phyloP scores from a whole-genome alignment of 1,140 invertebrate species.

The Bombus impatiens region DNA sequence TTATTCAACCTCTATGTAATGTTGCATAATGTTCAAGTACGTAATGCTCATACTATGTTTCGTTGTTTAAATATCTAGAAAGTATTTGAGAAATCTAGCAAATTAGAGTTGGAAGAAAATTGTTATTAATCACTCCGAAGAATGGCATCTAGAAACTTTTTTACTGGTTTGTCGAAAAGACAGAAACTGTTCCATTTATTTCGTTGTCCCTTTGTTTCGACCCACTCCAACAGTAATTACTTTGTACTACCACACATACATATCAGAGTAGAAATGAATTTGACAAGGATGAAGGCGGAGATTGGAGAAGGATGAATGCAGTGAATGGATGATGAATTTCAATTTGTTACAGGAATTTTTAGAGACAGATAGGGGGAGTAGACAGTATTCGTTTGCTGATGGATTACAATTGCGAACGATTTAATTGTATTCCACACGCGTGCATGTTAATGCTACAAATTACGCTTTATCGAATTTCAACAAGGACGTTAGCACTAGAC shows the following conservation, averaged over 20 bases:
- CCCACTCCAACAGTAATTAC: background rate
- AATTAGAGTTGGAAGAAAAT: background rate
- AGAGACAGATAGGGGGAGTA: background rate
- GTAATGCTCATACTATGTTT: too few species aligned
- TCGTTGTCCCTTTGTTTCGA: background rate
- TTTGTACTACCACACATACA: background rate
- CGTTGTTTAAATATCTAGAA: background rate
- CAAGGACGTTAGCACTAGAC: background rate
- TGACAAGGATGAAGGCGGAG: background rate
- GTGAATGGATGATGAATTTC: background rate
- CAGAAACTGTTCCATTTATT: background rate
- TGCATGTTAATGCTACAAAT: slow-evolving; percentile 13
- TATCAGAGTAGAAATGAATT: background rate
- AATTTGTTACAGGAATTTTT: background rate
- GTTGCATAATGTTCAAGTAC: too few species aligned
- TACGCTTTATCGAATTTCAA: slow-evolving; percentile 11
- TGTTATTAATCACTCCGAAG: background rate
- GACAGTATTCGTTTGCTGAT: background rate
- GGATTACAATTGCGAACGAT: slow-evolving; percentile 1
- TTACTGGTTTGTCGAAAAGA: background rate
- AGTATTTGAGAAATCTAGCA: background rate
- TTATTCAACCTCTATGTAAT: too few species aligned
- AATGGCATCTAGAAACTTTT: background rate
- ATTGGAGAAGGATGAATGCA: background rate
- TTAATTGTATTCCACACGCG: background rate